These are phyloP conservation scores for Mechanitis messenoides DNA, from an alignment of 2,888 invertebrate genomes.

Conservation along the genomic window DNA sequence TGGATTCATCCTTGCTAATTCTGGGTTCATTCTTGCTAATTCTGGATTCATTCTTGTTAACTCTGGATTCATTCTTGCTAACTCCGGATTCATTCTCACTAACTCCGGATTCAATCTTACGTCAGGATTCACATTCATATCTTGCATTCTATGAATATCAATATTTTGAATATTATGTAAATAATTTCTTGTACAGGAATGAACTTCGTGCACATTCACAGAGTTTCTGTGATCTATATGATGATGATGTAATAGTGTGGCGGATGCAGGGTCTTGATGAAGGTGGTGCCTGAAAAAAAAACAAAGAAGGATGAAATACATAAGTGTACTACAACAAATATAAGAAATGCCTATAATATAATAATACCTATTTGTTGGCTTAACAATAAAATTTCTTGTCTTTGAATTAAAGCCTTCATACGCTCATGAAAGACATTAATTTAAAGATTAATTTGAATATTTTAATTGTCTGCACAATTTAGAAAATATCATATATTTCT, in stretches of 20 bases:
- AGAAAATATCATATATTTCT: background rate
- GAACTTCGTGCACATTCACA: conserved; percentile 41
- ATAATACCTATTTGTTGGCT: too few species aligned
- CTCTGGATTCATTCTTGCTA: conserved; percentile 37
- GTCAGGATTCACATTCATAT: conserved; percentile 38
- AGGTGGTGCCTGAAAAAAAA: conserved; percentile 55
- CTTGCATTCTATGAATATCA: conserved; percentile 28
- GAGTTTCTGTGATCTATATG: conserved; percentile 59
- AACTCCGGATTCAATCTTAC: conserved; percentile 38
- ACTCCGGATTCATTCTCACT: conserved; percentile 37
- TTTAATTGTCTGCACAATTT: too few species aligned
- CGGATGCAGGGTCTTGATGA: conserved; percentile 64
- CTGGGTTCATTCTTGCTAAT: conserved; percentile 31
- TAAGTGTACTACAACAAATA: too few species aligned
- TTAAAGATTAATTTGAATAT: too few species aligned
- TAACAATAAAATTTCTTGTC: too few species aligned
- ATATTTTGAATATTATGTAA: conserved; percentile 32
- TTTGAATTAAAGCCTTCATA: too few species aligned
- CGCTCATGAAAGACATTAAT: too few species aligned
- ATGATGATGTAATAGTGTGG: conserved; percentile 65
- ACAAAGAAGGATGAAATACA: too few species aligned
- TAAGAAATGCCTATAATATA: too few species aligned
- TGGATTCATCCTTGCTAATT: conserved; percentile 36
- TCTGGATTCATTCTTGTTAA: conserved; percentile 37
- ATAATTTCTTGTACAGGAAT: conserved; percentile 52